A percentile compares a stretch with the other conserved stretches of the same genome.
phyloP scores from a whole-genome alignment of 2,888 invertebrate genomes.

The Philaethria dido region DNA sequence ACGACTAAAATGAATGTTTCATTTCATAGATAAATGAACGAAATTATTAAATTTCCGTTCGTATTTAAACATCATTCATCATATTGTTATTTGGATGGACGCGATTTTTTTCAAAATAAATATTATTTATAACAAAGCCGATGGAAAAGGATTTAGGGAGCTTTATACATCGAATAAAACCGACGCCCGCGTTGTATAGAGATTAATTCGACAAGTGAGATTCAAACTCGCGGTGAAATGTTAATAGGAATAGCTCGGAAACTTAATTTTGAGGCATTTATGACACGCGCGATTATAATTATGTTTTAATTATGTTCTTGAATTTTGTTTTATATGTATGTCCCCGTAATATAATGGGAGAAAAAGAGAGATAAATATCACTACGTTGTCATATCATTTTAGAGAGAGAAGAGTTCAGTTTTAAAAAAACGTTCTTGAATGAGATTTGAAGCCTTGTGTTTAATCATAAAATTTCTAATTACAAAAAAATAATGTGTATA shows the following conservation, averaged over 20 bases:
- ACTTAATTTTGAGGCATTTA: slow-evolving; percentile 10
- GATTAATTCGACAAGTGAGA: slow-evolving; percentile 18
- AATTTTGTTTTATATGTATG: neutral
- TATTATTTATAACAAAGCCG: slow-evolving; percentile 21
- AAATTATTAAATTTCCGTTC: slow-evolving; percentile 1
- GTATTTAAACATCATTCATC: slow-evolving; percentile 8
- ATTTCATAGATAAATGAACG: neutral
- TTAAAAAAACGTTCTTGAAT: too few relatives aligned
- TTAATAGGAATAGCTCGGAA: slow-evolving; percentile 12
- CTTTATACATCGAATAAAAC: slow-evolving; percentile 17
- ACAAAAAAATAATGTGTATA: too few relatives aligned
- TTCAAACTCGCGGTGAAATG: slow-evolving; percentile 13
- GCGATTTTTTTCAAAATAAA: slow-evolving; percentile 8
- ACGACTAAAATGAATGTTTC: too few relatives aligned
- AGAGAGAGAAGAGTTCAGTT: too few relatives aligned
- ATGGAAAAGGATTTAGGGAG: slow-evolving; percentile 20
- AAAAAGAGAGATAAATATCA: too few relatives aligned
- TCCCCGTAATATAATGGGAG: too few relatives aligned
- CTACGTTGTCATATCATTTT: too few relatives aligned
- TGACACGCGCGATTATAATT: neutral
- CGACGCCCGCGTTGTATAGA: neutral
- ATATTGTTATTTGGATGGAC: neutral
- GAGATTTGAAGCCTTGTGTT: too few relatives aligned
- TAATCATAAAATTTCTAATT: too few relatives aligned
- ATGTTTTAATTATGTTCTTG: neutral